Evolutionary conservation across 2,888 invertebrate species (phyloP).

Genomic region (Prosopocoilus inquinatus): DNA sequence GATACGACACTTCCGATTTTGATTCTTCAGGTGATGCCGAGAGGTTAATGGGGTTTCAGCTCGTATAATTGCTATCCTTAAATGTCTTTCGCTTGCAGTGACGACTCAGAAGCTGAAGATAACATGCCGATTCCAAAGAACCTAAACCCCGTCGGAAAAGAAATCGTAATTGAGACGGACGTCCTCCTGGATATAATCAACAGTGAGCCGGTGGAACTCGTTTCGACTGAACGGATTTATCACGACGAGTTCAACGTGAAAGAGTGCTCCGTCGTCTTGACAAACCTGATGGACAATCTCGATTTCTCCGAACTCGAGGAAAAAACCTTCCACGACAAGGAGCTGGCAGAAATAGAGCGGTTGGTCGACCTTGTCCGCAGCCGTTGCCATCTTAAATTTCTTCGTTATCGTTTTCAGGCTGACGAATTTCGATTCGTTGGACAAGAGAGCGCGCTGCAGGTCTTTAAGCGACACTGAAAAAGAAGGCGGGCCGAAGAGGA

Average conservation of each 20-base stretch:
- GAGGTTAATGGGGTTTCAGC: conserved; percentile 5
- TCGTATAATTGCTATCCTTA: too few relatives aligned
- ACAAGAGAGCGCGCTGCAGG: neutral
- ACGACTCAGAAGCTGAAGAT: neutral
- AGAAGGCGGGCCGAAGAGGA: neutral
- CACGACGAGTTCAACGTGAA: neutral
- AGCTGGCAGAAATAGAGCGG: conserved; percentile 10
- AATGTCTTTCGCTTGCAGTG: neutral
- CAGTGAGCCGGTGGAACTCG: neutral
- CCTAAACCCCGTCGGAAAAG: neutral
- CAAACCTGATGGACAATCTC: neutral
- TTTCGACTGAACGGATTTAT: neutral
- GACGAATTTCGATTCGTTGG: conserved; percentile 2
- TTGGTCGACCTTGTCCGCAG: neutral
- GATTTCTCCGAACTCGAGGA: neutral
- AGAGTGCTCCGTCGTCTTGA: conserved; percentile 6
- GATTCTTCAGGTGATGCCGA: neutral
- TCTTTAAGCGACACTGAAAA: conserved; percentile 2
- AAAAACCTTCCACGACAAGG: neutral
- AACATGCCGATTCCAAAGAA: neutral
- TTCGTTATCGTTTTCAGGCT: neutral
- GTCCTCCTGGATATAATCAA: neutral
- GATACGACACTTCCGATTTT: neutral
- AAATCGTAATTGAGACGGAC: neutral
- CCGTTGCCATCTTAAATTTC: neutral